Conservation (phyloP, 1,140 invertebrate genomes). For the Plutomurus gul region DNA sequence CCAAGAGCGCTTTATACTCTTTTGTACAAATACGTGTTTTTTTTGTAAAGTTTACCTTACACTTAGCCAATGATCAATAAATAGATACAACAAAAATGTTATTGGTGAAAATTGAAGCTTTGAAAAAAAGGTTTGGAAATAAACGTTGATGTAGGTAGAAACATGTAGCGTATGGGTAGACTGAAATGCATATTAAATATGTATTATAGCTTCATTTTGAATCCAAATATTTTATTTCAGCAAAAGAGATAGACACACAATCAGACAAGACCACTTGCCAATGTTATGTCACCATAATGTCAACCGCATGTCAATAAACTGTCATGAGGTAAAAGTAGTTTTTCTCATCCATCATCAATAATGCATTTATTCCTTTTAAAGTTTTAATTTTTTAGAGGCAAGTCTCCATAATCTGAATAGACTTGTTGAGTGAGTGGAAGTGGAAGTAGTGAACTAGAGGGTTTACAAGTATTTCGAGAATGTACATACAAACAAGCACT, state of each 20-base stretch:
- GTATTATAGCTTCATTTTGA: no score
- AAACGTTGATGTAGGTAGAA: no score
- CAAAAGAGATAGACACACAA: conserved; percentile 1
- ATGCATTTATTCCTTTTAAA: conserved; percentile 22
- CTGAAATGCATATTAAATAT: no score
- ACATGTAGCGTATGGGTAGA: no score
- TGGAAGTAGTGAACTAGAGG: neutral
- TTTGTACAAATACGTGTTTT: no score
- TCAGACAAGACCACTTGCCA: conserved; percentile 22
- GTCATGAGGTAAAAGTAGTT: conserved; percentile 8
- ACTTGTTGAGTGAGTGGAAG: neutral
- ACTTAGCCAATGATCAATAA: no score
- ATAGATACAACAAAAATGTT: neutral
- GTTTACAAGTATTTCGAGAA: no score
- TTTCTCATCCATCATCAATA: conserved; percentile 24
- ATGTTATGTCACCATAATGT: conserved; percentile 16
- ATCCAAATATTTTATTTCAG: neutral
- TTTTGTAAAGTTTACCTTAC: no score
- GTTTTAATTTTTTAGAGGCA: conserved; percentile 5
- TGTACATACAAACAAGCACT: neutral
- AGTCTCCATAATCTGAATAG: neutral
- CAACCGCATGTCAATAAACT: conserved; percentile 24
- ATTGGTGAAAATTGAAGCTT: neutral
- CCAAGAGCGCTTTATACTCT: no score
- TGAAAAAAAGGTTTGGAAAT: no score